Evolutionary conservation across 2,797 vertebrate genomes (phyloP).

Genomic region (Clarias fuscus): DNA sequence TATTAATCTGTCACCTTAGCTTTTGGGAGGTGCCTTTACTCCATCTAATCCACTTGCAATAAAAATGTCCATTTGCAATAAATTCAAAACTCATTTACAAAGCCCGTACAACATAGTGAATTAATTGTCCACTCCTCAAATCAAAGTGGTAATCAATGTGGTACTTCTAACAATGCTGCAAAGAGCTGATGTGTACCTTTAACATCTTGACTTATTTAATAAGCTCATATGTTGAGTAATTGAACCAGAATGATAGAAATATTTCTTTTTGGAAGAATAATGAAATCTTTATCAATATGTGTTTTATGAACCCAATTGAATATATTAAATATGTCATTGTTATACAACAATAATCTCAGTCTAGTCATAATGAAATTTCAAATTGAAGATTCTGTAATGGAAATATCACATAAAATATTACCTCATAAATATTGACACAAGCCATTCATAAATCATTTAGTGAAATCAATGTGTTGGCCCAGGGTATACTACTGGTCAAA

Average conservation of each 20-base stretch:
- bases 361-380: background rate
- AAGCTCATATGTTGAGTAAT: background rate
- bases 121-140: background rate
- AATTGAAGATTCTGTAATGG: background rate
- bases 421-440: background rate
- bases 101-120: background rate
- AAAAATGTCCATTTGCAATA: background rate
- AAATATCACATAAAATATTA: background rate
- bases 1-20: background rate
- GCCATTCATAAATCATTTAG: background rate
- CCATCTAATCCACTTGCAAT: background rate
- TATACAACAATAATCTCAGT: background rate
- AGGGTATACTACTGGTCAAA: background rate
- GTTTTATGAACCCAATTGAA: background rate
- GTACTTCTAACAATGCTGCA: background rate
- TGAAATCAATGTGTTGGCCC: background rate
- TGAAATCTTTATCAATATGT: background rate
- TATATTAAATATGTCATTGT: background rate
- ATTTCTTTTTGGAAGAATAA: background rate
- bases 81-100: background rate
- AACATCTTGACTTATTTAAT: background rate
- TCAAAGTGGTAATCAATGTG: background rate
- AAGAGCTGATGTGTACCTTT: background rate
- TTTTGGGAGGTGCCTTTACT: background rate
- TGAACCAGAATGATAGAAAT: background rate